These are phyloP conservation scores for Rhagium mordax DNA, from an alignment of 2,888 invertebrate species.

Conservation along the genomic window DNA sequence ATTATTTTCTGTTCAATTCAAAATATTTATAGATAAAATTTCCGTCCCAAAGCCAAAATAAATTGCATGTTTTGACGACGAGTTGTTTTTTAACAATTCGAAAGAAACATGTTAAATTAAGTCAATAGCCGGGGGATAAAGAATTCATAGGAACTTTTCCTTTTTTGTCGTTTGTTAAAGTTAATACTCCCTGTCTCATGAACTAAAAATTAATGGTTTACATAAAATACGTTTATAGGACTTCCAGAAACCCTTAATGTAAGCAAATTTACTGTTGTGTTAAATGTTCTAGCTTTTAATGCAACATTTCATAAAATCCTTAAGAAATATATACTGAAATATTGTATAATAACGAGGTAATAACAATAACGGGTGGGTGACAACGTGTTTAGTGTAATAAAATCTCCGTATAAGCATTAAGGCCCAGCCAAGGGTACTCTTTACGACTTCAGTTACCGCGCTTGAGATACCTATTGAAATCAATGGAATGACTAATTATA, in stretches of 20 bases:
- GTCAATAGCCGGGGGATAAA: no score
- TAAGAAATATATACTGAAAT: slow-evolving; percentile 4
- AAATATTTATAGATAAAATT: no score
- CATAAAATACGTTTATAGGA: slow-evolving; percentile 1
- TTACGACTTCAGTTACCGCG: slow-evolving; percentile 1
- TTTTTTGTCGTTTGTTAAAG: not conserved
- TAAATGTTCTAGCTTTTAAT: slow-evolving; percentile 3
- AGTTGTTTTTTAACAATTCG: no score
- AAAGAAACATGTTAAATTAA: no score
- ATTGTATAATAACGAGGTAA: slow-evolving; percentile 5
- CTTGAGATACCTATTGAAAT: no score
- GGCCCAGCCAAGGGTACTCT: not conserved
- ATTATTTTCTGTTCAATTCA: no score
- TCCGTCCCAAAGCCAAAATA: no score
- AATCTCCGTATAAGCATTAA: slow-evolving; percentile 9
- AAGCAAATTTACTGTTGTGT: slow-evolving; percentile 7
- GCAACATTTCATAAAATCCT: slow-evolving; percentile 8
- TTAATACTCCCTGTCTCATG: not conserved
- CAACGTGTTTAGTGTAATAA: slow-evolving; percentile 17
- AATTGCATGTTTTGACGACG: no score
- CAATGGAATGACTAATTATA: no score
- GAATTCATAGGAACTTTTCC: no score
- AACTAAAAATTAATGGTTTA: not conserved
- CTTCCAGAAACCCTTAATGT: slow-evolving; percentile 11
- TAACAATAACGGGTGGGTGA: slow-evolving; percentile 10